phyloP scores from a whole-genome alignment of 2,797 vertebrate species.

The Allobates femoralis region DNA sequence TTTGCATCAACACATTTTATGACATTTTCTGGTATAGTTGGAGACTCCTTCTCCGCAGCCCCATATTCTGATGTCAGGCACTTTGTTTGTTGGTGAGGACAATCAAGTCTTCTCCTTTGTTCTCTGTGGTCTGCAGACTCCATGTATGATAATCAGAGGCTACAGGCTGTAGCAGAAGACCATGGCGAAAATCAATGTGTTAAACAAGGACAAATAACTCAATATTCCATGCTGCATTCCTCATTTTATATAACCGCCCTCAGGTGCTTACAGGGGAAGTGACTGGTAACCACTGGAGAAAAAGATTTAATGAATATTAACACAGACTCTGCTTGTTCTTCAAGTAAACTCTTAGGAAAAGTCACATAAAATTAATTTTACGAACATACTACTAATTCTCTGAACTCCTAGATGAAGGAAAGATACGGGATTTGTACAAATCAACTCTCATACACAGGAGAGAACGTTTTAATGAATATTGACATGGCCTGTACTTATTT shows the following conservation, averaged over 20 bases:
- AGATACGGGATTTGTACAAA: conserved; percentile 62
- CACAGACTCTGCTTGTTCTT: conserved; percentile 60
- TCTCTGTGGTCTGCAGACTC: not conserved
- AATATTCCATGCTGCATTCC: conserved; percentile 36
- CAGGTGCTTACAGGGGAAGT: conserved; percentile 59
- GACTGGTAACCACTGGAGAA: conserved; percentile 55
- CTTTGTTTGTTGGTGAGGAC: not conserved
- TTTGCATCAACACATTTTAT: not conserved
- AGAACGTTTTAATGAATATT: conserved; percentile 64
- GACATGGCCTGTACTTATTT: conserved; percentile 63
- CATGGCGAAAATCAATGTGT: conserved; percentile 37
- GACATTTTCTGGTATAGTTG: not conserved
- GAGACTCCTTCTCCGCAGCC: not conserved
- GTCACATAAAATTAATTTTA: conserved; percentile 64
- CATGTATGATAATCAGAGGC: conserved; percentile 1
- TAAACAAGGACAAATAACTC: conserved; percentile 48
- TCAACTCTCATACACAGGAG: conserved; percentile 52
- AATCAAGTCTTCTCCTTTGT: not conserved
- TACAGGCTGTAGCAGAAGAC: conserved; percentile 5
- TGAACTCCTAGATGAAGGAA: conserved; percentile 60
- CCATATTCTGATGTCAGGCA: not conserved
- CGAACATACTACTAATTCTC: conserved; percentile 58
- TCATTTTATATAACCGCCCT: conserved; percentile 29
- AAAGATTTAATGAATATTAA: conserved; percentile 64
- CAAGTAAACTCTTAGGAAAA: conserved; percentile 60